phyloP scores from a whole-genome alignment of 1,140 invertebrate species.

The Drosophila aff. region DNA sequence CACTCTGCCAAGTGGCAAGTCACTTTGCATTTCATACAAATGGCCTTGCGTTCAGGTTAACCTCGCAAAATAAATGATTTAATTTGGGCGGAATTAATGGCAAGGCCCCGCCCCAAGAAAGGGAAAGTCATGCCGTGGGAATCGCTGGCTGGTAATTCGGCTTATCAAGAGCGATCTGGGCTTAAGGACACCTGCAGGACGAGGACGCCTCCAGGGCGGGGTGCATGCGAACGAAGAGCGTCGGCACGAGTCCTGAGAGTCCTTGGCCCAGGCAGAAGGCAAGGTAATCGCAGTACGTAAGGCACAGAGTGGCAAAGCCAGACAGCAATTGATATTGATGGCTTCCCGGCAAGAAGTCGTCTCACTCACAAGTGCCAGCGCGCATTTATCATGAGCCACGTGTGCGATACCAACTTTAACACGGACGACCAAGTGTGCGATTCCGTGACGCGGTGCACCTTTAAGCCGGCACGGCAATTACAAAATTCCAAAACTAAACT shows the following conservation, averaged over 20 bases:
- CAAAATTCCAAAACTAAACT: constrained; percentile 58
- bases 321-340: constrained; percentile 78
- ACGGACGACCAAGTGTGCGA: neutral
- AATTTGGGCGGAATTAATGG: constrained; percentile 70
- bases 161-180: constrained; percentile 64
- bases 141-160: constrained; percentile 57
- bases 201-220: neutral
- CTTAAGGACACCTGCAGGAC: constrained; percentile 46
- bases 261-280: constrained; percentile 8
- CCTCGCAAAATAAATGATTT: constrained; percentile 70
- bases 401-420: constrained; percentile 38
- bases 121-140: constrained; percentile 50
- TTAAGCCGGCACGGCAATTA: constrained; percentile 62
- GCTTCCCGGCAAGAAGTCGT: constrained; percentile 36
- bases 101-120: constrained; percentile 1
- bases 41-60: constrained; percentile 16
- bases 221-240: constrained; percentile 5
- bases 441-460: neutral
- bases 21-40: constrained; percentile 32
- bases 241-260: constrained; percentile 20
- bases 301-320: constrained; percentile 34
- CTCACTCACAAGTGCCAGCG: constrained; percentile 34
- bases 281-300: constrained; percentile 27
- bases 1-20: constrained; percentile 20
- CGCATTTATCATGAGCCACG: constrained; percentile 73